Percentiles rank a stretch among this genome's conserved stretches.
Conservation (phyloP, 1,140 invertebrate species). For the Trichonephila inaurata region DNA sequence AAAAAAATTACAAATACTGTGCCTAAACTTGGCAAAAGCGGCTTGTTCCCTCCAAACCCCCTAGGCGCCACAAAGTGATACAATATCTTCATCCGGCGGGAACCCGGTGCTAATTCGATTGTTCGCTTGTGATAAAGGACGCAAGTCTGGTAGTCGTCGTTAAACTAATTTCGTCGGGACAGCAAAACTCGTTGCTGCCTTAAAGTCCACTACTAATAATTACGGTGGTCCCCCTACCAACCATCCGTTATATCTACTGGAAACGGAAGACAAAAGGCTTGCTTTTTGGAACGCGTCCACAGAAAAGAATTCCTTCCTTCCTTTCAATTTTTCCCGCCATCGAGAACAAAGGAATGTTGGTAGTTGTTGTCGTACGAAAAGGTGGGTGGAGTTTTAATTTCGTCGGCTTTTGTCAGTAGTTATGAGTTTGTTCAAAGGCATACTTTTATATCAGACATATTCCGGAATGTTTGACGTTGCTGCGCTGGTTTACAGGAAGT, state of each 20-base stretch:
- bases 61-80: neutral
- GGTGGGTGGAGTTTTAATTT: slow-evolving; percentile 34
- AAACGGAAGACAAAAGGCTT: slow-evolving; percentile 7
- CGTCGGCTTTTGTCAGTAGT: slow-evolving; percentile 23
- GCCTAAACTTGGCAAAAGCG: neutral
- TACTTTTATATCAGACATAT: slow-evolving; percentile 11
- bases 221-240: neutral
- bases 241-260: slow-evolving; percentile 1
- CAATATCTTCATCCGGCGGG: slow-evolving; percentile 10
- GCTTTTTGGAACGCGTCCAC: slow-evolving; percentile 49
- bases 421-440: slow-evolving; percentile 11
- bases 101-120: slow-evolving; percentile 39
- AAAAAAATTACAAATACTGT: neutral
- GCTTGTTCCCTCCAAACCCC: neutral
- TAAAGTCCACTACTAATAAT: slow-evolving; percentile 3
- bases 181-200: neutral
- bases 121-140: slow-evolving; percentile 36
- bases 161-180: slow-evolving; percentile 42
- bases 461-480: neutral
- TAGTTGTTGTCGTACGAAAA: slow-evolving; percentile 20
- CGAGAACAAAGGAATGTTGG: slow-evolving; percentile 34
- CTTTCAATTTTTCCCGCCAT: neutral
- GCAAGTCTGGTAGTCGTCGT: slow-evolving; percentile 3
- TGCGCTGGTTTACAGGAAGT: slow-evolving; percentile 32
- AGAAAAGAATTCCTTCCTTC: slow-evolving; percentile 12